Evolutionary conservation across 1,140 invertebrate genomes (phyloP).

Genomic region (Drosophila pachea): DNA sequence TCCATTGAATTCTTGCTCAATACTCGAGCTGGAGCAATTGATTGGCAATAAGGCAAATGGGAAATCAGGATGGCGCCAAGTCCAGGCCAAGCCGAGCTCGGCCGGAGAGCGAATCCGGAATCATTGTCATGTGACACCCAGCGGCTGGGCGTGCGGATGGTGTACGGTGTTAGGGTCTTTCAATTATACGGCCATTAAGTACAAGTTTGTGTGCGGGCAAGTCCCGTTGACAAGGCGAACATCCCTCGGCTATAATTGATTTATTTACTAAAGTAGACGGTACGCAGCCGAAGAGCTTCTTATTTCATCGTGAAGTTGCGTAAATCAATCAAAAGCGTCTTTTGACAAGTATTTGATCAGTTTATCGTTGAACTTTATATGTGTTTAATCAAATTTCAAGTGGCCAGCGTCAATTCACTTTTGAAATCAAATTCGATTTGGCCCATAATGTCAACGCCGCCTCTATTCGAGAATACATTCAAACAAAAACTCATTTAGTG

Average conservation of each 20-base stretch:
- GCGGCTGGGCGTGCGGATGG: no score
- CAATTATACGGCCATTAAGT: conserved; percentile 62
- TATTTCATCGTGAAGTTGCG: conserved; percentile 16
- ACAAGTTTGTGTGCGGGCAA: conserved; percentile 5
- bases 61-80: conserved; percentile 32
- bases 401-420: conserved; percentile 23
- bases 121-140: conserved; percentile 32
- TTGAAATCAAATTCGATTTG: conserved; percentile 18
- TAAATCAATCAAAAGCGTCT: conserved; percentile 38
- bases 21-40: conserved; percentile 26
- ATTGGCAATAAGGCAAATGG: conserved; percentile 30
- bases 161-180: no score
- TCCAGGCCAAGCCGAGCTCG: background rate
- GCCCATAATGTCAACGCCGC: background rate
- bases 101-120: background rate
- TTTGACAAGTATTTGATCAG: conserved; percentile 13
- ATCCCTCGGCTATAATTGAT: conserved; percentile 28
- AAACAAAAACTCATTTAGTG: conserved; percentile 3
- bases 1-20: conserved; percentile 21
- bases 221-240: conserved; percentile 33
- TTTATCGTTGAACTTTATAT: conserved; percentile 14
- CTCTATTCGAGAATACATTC: conserved; percentile 1
- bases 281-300: background rate
- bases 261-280: conserved; percentile 23
- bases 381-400: conserved; percentile 36